phyloP scores from a whole-genome alignment of 2,888 invertebrate genomes.

The Timema cristinae region DNA sequence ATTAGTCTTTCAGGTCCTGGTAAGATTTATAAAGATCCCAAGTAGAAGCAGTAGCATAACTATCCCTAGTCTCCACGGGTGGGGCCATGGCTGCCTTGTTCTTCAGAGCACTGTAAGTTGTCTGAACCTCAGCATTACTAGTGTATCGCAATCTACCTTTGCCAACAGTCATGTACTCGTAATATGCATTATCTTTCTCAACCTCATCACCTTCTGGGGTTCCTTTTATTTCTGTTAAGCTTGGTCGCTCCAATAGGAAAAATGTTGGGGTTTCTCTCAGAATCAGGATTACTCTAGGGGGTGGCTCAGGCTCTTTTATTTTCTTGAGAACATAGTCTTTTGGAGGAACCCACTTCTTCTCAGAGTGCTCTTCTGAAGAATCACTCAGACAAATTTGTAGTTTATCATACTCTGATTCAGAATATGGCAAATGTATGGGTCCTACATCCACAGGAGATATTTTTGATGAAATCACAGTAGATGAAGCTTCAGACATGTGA shows the following conservation, averaged over 20 bases:
- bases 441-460: slow-evolving; percentile 7
- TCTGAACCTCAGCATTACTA: slow-evolving; percentile 61
- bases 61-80: slow-evolving; percentile 52
- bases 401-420: slow-evolving; percentile 22
- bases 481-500: slow-evolving; percentile 1
- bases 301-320: slow-evolving; percentile 7
- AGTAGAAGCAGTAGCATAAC: slow-evolving; percentile 63
- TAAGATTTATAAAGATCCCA: slow-evolving; percentile 74
- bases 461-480: slow-evolving; percentile 14
- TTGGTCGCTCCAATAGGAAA: slow-evolving; percentile 61
- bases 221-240: slow-evolving; percentile 57
- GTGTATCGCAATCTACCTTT: slow-evolving; percentile 49
- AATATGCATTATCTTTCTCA: slow-evolving; percentile 61
- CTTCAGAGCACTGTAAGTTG: slow-evolving; percentile 57
- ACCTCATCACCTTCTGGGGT: slow-evolving; percentile 55
- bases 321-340: slow-evolving; percentile 15
- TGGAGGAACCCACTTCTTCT: slow-evolving; percentile 10
- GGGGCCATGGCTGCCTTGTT: slow-evolving; percentile 59
- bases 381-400: slow-evolving; percentile 14
- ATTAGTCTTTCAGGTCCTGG: slow-evolving; percentile 2
- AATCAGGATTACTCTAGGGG: slow-evolving; percentile 42
- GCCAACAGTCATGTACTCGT: slow-evolving; percentile 63
- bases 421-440: slow-evolving; percentile 16
- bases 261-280: slow-evolving; percentile 64
- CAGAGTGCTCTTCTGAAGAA: not conserved